These are phyloP conservation scores for Anguilla marmorata DNA, from an alignment of 2,797 vertebrate species.

Conservation along the genomic window DNA sequence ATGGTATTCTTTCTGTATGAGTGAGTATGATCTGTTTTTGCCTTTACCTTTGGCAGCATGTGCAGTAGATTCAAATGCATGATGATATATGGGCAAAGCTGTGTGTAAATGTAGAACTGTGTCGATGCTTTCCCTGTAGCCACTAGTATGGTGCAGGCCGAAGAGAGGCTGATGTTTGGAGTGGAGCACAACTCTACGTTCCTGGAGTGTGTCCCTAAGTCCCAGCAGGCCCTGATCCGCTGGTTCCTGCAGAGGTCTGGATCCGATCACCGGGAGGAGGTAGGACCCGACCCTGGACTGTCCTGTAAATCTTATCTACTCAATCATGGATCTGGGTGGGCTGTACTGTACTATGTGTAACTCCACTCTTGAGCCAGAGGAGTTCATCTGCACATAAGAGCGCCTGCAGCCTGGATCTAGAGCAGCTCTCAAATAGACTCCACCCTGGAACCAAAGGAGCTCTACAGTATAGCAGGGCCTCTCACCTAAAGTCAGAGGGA, in stretches of 20 bases:
- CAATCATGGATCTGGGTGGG: background rate
- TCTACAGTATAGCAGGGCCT: background rate
- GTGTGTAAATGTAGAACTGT: background rate
- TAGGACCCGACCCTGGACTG: slow-evolving; percentile 57
- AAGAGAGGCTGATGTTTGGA: slow-evolving; percentile 93
- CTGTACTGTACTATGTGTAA: no score
- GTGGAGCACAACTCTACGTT: slow-evolving; percentile 97
- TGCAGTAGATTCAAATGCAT: background rate
- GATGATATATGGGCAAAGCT: background rate
- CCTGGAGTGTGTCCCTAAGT: slow-evolving; percentile 95
- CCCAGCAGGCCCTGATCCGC: slow-evolving; percentile 83
- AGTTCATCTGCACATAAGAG: background rate
- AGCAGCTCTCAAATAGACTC: background rate
- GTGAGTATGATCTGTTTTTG: background rate
- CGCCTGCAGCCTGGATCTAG: background rate
- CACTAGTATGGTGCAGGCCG: slow-evolving; percentile 77
- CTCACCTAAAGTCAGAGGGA: background rate
- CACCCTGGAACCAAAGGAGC: background rate
- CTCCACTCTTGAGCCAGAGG: background rate
- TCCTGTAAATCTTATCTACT: background rate
- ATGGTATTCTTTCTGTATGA: background rate
- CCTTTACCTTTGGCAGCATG: background rate
- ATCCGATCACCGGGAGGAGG: slow-evolving; percentile 83
- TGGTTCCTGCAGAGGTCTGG: slow-evolving; percentile 73
- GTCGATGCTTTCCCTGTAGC: slow-evolving; percentile 67